Base-by-base conservation (phyloP, 2,113 vertebrate species). In the Aegypius monachus region DNA sequence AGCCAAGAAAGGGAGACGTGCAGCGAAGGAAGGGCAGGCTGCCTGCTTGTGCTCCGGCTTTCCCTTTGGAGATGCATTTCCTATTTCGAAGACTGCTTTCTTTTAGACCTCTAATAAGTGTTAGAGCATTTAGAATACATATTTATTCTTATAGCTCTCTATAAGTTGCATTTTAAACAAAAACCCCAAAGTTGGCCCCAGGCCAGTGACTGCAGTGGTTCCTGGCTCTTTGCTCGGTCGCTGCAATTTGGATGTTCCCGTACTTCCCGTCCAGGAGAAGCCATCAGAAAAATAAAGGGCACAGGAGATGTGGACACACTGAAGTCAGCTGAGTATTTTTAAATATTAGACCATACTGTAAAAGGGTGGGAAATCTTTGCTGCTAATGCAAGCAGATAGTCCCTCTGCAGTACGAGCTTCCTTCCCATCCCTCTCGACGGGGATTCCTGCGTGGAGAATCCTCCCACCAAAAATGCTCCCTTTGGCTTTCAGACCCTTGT, bases 1-100 rank as follows among this genome's bases (percentile, higher is more conserved):
- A 53, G 92, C 96, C 96, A 95, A 91, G 93, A 92, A 73, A 75
- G 17, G 70, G 79, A 63, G 96, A 78, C 0, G 6, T 81, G 86
- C 61, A 36, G 91, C 10, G 7, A 71, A 55, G 91, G 88, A 58
- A 90, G 61, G 91, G 61, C 67, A 61, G 68, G 53, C 91, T 90
- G 84, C 74, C 45, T 90, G 53, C 43, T 72, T 18, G 8, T 43
- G 82, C 72, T 93, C 86, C 0, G 0, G 36, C 55, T 91, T 91
- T 91, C 88, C 94, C 91, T 53, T 74, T 3, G 19, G 47, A 77
- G 52, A 16, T 38, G 22, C 80, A 4, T 48, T 95, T 95, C 86
- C 81, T n/a, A 26, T 56, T 81, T 78, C 79, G 63, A 45, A 36
- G 7, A 8, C 29, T 42, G 62, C 71, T 84, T 92, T 65, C 16